Conservation (phyloP, 2,113 vertebrate genomes). For the Pardalotus punctatus region DNA sequence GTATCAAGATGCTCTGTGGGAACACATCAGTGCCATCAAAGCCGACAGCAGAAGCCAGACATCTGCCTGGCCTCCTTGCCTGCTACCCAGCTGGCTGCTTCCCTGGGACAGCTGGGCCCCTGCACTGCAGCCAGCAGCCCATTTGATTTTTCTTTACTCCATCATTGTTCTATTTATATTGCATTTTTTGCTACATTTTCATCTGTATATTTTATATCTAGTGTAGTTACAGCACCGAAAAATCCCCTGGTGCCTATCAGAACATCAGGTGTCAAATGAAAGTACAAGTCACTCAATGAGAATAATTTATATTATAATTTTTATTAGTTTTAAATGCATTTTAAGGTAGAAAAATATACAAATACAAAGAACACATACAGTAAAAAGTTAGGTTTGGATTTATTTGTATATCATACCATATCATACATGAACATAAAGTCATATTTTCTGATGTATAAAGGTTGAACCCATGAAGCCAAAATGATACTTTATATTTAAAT, state of each 20-base stretch:
- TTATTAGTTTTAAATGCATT: background rate
- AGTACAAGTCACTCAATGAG: background rate
- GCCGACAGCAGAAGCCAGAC: constrained; percentile 16
- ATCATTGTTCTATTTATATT: background rate
- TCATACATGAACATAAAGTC: background rate
- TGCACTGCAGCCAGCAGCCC: background rate
- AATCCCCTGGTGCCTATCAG: background rate
- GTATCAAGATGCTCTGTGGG: background rate
- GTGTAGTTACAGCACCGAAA: background rate
- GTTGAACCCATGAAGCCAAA: background rate
- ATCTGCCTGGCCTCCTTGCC: constrained; percentile 20
- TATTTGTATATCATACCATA: background rate
- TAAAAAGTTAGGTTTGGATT: background rate
- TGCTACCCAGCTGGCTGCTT: constrained; percentile 41
- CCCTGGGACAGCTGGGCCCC: constrained; percentile 21
- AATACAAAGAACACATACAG: background rate
- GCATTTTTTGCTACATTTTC: background rate
- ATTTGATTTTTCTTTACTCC: background rate
- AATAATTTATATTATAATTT: background rate
- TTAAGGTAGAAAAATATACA: background rate
- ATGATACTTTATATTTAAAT: background rate
- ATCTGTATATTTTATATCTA: background rate
- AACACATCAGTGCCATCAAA: background rate
- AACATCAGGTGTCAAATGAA: background rate
- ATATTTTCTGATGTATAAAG: background rate